These are phyloP conservation scores for Halichoeres trimaculatus DNA, from an alignment of 2,113 vertebrate genomes.

Conservation along the genomic window DNA sequence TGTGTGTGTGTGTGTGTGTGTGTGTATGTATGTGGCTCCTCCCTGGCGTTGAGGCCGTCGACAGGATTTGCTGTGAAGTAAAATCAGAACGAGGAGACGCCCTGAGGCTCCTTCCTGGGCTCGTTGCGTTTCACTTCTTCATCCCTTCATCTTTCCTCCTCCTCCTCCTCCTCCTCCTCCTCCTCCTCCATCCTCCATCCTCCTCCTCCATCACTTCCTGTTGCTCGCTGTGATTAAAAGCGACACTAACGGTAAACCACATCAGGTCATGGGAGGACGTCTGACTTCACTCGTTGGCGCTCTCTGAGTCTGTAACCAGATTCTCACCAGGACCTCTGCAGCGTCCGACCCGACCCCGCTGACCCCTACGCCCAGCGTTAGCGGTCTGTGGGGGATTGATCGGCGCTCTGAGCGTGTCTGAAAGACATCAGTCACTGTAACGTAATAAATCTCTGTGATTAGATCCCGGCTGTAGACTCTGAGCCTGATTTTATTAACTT, in stretches of 20 bases:
- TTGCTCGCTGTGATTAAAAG: constrained; percentile 68
- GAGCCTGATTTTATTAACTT: constrained; percentile 52
- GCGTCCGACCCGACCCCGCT: constrained; percentile 14
- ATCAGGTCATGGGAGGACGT: constrained; percentile 68
- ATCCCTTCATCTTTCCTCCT: constrained; percentile 27
- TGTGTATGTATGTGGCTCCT: constrained; percentile 23
- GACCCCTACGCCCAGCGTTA: constrained; percentile 21
- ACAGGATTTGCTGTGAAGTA: constrained; percentile 59
- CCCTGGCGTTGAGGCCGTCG: constrained; percentile 24
- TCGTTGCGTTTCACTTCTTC: constrained; percentile 65
- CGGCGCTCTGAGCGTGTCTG: constrained; percentile 28
- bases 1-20: constrained; percentile 2
- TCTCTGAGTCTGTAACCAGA: constrained; percentile 29
- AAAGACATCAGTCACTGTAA: constrained; percentile 48
- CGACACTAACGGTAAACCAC: constrained; percentile 68
- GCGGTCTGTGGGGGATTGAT: constrained; percentile 42
- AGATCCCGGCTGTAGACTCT: constrained; percentile 45
- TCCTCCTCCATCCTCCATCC: constrained; percentile 48
- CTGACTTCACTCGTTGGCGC: constrained; percentile 54
- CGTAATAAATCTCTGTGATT: constrained; percentile 49
- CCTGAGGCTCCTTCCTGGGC: constrained; percentile 47
- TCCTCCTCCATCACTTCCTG: constrained; percentile 67
- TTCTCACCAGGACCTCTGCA: constrained; percentile 37
- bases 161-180: constrained; percentile 36
- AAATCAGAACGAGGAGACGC: constrained; percentile 31